A percentile compares a stretch with the other conserved stretches of the same genome.
phyloP scores from a whole-genome alignment of 2,113 vertebrate genomes.

The Piaya cayana region DNA sequence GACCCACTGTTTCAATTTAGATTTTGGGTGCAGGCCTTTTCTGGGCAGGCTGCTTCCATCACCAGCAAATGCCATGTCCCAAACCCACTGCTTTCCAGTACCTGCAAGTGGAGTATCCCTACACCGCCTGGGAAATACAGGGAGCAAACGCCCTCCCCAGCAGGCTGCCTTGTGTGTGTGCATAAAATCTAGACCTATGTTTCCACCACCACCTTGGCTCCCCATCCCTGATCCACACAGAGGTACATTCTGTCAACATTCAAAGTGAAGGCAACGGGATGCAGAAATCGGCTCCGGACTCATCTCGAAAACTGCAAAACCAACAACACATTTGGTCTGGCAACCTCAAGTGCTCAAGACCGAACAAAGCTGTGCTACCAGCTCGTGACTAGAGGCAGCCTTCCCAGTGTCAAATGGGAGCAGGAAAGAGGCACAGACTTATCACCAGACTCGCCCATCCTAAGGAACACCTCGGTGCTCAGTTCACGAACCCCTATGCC shows the following conservation, averaged over 20 bases:
- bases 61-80: neutral
- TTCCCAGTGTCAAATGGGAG: neutral
- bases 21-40: neutral
- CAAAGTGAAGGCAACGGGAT: neutral
- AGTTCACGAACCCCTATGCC: neutral
- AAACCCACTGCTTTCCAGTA: neutral
- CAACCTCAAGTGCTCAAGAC: neutral
- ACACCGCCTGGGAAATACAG: accelerated
- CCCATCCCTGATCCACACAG: no score
- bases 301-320: neutral
- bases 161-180: neutral
- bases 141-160: neutral
- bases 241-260: neutral
- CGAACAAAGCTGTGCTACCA: accelerated
- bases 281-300: neutral
- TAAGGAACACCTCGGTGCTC: neutral
- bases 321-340: neutral
- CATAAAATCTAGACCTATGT: neutral
- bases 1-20: neutral
- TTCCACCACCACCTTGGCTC: neutral
- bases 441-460: neutral
- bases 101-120: no score
- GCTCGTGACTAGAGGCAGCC: neutral
- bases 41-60: neutral
- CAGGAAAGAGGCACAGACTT: neutral